phyloP scores from a whole-genome alignment of 92 coral and sea anemone genomes.

The Montipora capitata region DNA sequence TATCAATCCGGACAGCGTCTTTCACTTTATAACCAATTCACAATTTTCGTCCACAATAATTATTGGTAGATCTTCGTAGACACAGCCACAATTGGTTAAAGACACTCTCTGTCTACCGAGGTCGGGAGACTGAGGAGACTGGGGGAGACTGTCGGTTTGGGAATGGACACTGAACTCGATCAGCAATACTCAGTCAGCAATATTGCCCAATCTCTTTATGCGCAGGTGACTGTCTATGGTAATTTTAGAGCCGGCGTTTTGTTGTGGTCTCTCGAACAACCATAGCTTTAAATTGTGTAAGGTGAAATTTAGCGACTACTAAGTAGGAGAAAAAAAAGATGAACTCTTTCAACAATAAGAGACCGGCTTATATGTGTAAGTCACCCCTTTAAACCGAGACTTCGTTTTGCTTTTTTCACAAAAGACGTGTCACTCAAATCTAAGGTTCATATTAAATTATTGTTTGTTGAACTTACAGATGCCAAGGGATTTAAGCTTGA shows the following conservation, averaged over 20 bases:
- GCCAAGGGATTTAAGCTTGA: constrained; percentile 97
- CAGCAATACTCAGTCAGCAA: too few species aligned
- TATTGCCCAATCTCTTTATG: too few species aligned
- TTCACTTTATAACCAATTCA: too few species aligned
- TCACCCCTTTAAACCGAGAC: not conserved
- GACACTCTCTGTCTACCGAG: too few species aligned
- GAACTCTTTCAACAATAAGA: constrained; percentile 58
- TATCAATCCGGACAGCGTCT: too few species aligned
- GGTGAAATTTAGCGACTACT: not conserved
- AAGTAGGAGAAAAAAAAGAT: not conserved
- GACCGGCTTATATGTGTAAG: constrained; percentile 80
- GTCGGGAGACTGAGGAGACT: too few species aligned
- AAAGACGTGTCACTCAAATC: not conserved
- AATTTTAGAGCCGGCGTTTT: not conserved
- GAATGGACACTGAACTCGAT: too few species aligned
- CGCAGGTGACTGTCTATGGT: not conserved
- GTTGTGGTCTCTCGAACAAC: too few species aligned
- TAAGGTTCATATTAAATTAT: not conserved
- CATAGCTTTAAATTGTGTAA: not conserved
- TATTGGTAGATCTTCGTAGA: too few species aligned
- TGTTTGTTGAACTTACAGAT: constrained; percentile 52
- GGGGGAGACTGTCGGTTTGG: too few species aligned
- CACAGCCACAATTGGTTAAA: too few species aligned
- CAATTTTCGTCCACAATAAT: too few species aligned
- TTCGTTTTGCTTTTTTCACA: not conserved